Evolutionary conservation across 2,888 invertebrate genomes (phyloP).

Genomic region (Ormia ochracea): DNA sequence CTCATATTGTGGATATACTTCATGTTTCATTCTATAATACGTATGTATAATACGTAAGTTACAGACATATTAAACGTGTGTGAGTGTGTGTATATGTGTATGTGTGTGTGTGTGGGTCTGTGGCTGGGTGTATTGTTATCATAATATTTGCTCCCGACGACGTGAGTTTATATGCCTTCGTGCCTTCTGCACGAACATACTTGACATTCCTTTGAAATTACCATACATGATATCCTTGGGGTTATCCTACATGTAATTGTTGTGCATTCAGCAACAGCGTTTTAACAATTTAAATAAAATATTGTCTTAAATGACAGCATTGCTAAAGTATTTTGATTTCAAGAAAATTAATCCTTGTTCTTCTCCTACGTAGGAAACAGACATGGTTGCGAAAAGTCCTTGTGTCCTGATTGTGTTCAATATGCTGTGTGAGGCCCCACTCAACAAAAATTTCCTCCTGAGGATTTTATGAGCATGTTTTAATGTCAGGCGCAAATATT

Average conservation of each 20-base stretch:
- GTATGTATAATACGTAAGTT: conserved; percentile 16
- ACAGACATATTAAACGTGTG: conserved; percentile 35
- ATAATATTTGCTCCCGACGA: not conserved
- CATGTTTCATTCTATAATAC: not conserved
- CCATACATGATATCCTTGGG: conserved; percentile 28
- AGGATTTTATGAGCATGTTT: conserved; percentile 61
- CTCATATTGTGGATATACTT: not conserved
- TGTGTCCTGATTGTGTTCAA: not conserved
- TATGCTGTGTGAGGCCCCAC: not conserved
- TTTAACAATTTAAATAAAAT: conserved; percentile 49
- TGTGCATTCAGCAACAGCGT: conserved; percentile 16
- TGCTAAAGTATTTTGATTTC: conserved; percentile 15
- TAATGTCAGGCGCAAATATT: conserved; percentile 5
- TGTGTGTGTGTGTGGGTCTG: no score
- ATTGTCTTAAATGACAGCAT: conserved; percentile 40
- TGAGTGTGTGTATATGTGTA: no score
- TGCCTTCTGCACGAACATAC: not conserved
- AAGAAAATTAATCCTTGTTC: not conserved
- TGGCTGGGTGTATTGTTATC: conserved; percentile 39
- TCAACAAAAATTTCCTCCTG: conserved; percentile 67
- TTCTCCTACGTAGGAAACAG: not conserved
- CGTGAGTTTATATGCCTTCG: not conserved
- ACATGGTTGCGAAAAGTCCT: not conserved
- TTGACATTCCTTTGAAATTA: conserved; percentile 32
- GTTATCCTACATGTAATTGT: conserved; percentile 2